These are phyloP conservation scores for Thymelicus acteon DNA, from an alignment of 2,888 invertebrate genomes.

Conservation along the genomic window DNA sequence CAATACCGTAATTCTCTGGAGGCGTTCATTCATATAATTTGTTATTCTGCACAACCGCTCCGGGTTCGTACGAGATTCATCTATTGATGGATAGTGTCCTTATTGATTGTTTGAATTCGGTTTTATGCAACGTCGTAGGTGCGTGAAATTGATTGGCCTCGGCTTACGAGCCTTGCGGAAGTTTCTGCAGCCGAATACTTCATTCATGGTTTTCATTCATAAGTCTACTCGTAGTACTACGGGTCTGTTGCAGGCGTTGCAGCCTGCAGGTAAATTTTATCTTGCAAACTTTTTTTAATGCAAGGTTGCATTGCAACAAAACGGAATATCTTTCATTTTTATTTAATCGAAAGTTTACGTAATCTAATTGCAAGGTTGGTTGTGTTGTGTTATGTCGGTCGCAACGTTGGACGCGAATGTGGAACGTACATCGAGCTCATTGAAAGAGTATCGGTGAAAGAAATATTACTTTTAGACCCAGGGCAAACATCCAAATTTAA, in stretches of 20 bases:
- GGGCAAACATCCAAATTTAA: too few relatives aligned
- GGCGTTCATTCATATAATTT: conserved; percentile 76
- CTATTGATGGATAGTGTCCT: conserved; percentile 54
- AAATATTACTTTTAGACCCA: too few relatives aligned
- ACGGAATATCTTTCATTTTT: neutral
- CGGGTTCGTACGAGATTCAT: conserved; percentile 52
- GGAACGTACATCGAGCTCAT: too few relatives aligned
- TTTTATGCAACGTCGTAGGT: conserved; percentile 78
- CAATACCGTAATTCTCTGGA: conserved; percentile 64
- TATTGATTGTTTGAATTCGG: conserved; percentile 66
- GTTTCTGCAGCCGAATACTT: conserved; percentile 57
- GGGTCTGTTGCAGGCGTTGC: conserved; percentile 53
- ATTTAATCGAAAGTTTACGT: neutral
- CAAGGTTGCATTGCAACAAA: neutral
- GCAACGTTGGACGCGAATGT: too few relatives aligned
- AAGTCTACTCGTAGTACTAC: conserved; percentile 70
- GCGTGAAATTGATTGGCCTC: conserved; percentile 77
- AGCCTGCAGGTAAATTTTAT: conserved; percentile 67
- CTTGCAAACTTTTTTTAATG: neutral
- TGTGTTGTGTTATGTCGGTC: too few relatives aligned
- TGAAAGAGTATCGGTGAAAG: too few relatives aligned
- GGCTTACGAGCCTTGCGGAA: conserved; percentile 66
- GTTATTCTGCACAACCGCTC: conserved; percentile 64
- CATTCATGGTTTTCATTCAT: conserved; percentile 70
- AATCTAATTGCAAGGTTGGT: too few relatives aligned